Conservation (phyloP, 2,888 invertebrate genomes). For the Harmothoe impar region DNA sequence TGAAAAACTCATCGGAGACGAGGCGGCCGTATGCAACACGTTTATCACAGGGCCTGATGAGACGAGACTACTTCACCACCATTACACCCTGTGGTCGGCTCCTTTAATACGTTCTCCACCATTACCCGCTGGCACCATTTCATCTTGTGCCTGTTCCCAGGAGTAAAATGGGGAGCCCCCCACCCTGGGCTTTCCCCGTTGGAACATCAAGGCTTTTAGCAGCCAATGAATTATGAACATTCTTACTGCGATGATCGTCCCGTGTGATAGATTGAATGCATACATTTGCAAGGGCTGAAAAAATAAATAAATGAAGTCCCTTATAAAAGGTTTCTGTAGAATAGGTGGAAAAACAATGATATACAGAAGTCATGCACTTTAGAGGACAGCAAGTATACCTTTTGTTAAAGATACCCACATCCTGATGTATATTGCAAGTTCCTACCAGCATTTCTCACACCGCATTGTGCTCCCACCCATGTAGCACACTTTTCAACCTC, state of each 20-base stretch:
- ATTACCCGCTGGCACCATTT: conserved; percentile 19
- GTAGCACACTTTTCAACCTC: too few relatives aligned
- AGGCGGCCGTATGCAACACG: conserved; percentile 42
- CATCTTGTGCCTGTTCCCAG: conserved; percentile 2
- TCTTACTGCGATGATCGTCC: background rate
- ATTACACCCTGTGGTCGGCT: conserved; percentile 21
- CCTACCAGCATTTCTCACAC: conserved; percentile 2
- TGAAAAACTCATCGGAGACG: conserved; percentile 57
- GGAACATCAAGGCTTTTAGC: conserved; percentile 32
- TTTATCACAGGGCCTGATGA: conserved; percentile 50
- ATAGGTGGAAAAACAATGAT: background rate
- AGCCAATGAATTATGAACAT: conserved; percentile 42
- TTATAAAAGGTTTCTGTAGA: background rate
- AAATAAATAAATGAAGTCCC: background rate
- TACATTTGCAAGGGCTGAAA: background rate
- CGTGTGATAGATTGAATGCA: background rate
- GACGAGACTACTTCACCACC: conserved; percentile 28
- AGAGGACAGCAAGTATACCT: background rate
- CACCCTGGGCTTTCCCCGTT: background rate
- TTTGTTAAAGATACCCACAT: background rate
- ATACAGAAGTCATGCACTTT: background rate
- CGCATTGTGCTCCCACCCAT: background rate
- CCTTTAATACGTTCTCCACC: conserved; percentile 53
- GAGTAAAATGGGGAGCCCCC: background rate
- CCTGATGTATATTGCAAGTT: too few relatives aligned